Percentiles rank a stretch among this genome's conserved stretches.
These are phyloP conservation scores for Corvus hawaiiensis DNA, from an alignment of 2,113 vertebrate species.

Conservation along the genomic window DNA sequence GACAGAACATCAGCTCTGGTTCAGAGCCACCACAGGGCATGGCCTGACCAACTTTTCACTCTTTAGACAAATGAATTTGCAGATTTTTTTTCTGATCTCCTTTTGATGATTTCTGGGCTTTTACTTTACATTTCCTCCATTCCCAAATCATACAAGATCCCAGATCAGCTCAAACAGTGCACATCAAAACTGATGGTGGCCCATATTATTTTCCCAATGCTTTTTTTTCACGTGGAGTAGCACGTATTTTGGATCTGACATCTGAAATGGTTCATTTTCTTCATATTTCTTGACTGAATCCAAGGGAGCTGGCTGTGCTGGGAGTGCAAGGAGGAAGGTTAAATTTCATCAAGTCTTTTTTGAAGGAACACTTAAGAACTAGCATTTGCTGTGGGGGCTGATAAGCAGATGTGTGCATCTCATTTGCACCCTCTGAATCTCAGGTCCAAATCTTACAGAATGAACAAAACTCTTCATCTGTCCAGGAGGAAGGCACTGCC, in stretches of 20 bases:
- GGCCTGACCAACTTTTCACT: not conserved
- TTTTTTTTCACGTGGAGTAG: not conserved
- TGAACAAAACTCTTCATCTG: not conserved
- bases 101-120: not conserved
- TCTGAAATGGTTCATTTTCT: not conserved
- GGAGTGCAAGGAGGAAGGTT: not conserved
- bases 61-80: not conserved
- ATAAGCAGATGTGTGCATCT: not conserved
- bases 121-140: not conserved
- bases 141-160: not conserved
- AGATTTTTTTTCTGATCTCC: not conserved
- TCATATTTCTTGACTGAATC: not conserved
- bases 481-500: not conserved
- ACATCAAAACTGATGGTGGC: not conserved
- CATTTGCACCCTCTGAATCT: not conserved
- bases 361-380: not conserved
- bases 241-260: not conserved
- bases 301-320: not conserved
- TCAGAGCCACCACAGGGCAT: not conserved
- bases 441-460: not conserved
- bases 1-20: not conserved
- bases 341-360: not conserved
- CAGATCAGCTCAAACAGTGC: not conserved
- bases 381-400: not conserved
- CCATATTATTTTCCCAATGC: not conserved